Conservation (phyloP, 2,888 invertebrate genomes). For the Erpobdella octoculata region DNA sequence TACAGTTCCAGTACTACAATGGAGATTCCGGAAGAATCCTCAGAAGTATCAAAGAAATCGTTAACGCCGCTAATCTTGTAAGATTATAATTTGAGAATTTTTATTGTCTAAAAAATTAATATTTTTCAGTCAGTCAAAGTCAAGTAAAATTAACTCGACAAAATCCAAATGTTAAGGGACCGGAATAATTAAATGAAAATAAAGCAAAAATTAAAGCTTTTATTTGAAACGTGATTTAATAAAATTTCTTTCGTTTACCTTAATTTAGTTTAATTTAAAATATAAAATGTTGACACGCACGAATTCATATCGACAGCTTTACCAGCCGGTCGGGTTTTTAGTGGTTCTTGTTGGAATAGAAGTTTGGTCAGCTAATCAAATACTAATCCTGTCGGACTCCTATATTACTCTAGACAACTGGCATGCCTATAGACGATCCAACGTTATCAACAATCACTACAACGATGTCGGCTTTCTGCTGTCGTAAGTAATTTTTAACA, state of each 20-base stretch:
- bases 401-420: neutral
- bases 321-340: constrained; percentile 13
- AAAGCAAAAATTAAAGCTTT: neutral
- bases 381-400: neutral
- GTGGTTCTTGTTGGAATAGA: constrained; percentile 20
- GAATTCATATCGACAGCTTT: constrained; percentile 11
- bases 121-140: neutral
- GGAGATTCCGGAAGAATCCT: neutral
- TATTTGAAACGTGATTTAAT: neutral
- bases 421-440: neutral
- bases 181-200: neutral
- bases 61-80: constrained; percentile 18
- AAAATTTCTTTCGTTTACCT: neutral
- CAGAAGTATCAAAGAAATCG: constrained; percentile 19
- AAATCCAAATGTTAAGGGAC: no score
- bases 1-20: neutral
- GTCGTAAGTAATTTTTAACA: no score
- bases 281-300: neutral
- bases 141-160: neutral
- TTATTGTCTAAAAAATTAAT: neutral
- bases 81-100: neutral
- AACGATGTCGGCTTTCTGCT: constrained; percentile 19
- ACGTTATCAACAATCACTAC: neutral
- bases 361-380: constrained; percentile 7
- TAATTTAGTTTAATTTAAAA: no score